Evolutionary conservation across 2,888 invertebrate genomes (phyloP).

Genomic region (Eueremaeus valkanovi): DNA sequence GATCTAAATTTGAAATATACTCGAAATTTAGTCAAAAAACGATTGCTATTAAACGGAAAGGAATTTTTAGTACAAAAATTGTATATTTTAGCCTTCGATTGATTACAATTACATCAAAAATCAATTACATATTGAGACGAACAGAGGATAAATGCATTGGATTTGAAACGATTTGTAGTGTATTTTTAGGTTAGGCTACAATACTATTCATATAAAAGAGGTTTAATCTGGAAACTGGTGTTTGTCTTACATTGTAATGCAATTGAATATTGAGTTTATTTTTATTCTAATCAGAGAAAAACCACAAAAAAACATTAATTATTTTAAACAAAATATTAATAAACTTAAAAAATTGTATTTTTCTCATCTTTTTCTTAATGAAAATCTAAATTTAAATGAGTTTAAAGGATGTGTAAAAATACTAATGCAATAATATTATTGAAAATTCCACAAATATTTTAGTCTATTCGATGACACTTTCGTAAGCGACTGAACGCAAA

Average conservation of each 20-base stretch:
- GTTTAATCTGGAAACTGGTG: neutral
- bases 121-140: neutral
- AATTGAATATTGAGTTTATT: neutral
- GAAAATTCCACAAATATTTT: slow-evolving; percentile 9
- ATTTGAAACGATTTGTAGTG: too few relatives aligned
- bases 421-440: slow-evolving; percentile 6
- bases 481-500: neutral
- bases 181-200: too few relatives aligned
- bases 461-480: slow-evolving; percentile 18
- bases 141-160: neutral
- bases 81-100: slow-evolving; percentile 10
- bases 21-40: too few relatives aligned
- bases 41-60: too few relatives aligned
- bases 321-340: too few relatives aligned
- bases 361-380: too few relatives aligned
- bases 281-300: neutral
- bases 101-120: slow-evolving; percentile 28
- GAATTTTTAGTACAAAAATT: neutral
- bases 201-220: neutral
- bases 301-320: neutral
- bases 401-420: neutral
- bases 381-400: slow-evolving; percentile 6
- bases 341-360: too few relatives aligned
- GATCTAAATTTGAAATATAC: neutral
- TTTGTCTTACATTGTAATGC: neutral